Conservation (phyloP, 2,113 vertebrate species). For the Myxocyprinus asiaticus region DNA sequence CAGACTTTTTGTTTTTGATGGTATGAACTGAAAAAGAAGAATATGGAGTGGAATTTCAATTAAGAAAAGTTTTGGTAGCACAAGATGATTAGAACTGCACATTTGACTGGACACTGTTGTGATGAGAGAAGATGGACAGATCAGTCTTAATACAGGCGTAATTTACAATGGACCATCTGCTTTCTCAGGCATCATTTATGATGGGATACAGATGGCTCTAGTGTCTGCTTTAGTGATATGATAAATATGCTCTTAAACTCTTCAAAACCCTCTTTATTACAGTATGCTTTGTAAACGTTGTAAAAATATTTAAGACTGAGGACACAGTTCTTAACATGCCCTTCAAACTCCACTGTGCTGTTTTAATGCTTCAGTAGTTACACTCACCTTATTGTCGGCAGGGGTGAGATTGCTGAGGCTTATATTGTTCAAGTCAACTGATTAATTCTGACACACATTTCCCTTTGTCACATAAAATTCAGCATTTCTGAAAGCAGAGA, state of each 20-base stretch:
- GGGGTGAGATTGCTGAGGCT: conserved; percentile 14
- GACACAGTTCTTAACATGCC: background rate
- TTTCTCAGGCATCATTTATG: conserved; percentile 3
- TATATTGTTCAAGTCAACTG: conserved; percentile 23
- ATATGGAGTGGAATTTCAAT: background rate
- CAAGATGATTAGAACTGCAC: conserved; percentile 24
- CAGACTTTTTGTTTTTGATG: background rate
- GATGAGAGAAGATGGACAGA: conserved; percentile 23
- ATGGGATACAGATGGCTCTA: background rate
- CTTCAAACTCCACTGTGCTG: background rate
- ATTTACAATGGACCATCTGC: conserved; percentile 22
- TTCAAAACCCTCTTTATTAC: background rate
- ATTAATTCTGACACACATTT: conserved; percentile 40
- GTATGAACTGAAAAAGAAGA: background rate
- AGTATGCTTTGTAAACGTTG: background rate
- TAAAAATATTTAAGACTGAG: conserved; percentile 8
- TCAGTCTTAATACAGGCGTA: conserved; percentile 27
- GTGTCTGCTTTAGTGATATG: background rate
- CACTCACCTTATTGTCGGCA: conserved; percentile 22
- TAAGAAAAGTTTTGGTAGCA: background rate
- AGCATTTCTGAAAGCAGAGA: conserved; percentile 10
- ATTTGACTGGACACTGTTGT: conserved; percentile 3
- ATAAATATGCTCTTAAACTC: conserved; percentile 12
- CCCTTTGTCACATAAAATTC: conserved; percentile 48
- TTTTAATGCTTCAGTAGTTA: conserved; percentile 36